Evolutionary conservation across 2,113 vertebrate genomes (phyloP), one percentile per base, ranked within the genome.

Genomic region (Chelonoidis abingdonii): DNA sequence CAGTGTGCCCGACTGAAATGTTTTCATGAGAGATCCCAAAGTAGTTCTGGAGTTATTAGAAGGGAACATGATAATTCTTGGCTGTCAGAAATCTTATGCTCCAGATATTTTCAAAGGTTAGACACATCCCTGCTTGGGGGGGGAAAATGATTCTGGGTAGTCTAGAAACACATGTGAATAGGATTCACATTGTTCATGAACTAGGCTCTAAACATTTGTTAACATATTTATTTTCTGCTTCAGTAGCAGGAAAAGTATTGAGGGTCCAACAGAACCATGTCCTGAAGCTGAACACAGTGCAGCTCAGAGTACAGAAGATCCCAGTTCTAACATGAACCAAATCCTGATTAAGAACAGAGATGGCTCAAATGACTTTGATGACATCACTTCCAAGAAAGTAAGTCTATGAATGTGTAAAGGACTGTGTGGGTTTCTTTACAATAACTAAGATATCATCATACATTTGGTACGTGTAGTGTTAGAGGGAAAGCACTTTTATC

Each of bases 381-480:
- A 98, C 84, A 52, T 99, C 92, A 97, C 94, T 0, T 91, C 98
- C 86, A 99, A 99, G 94, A 99, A 99, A 98, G 99, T 99, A 97
- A 62, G 95, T 97, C 62, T 50, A 52, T 86, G 50, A 2, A 44
- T 16, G 4, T 22, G 87, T 54, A 47, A 78, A 54, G 35, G 86
- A 11, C 14, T 0, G 0, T 25, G 65, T 72, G n/a, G 14, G 12
- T 17, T 80, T 79, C 56, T 82, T 80, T 84, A 79, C 38, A 29
- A 5, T 1, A 1, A 56, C 85, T 56, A n/a, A 65, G 5, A 76
- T 62, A 41, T 44, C 12, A 3, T 38, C 21, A 72, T 22, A 54
- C 19, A 72, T 38, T 38, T 38, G 65, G 65, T n/a, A 72, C 5
- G 7, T 35, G n/a, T 27, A 0, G 24, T 14, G 12, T 78, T 78